Evolutionary conservation across 1,140 invertebrate species (phyloP), one percentile per base, ranked within the genome.

Genomic region (Microplitis demolitor): DNA sequence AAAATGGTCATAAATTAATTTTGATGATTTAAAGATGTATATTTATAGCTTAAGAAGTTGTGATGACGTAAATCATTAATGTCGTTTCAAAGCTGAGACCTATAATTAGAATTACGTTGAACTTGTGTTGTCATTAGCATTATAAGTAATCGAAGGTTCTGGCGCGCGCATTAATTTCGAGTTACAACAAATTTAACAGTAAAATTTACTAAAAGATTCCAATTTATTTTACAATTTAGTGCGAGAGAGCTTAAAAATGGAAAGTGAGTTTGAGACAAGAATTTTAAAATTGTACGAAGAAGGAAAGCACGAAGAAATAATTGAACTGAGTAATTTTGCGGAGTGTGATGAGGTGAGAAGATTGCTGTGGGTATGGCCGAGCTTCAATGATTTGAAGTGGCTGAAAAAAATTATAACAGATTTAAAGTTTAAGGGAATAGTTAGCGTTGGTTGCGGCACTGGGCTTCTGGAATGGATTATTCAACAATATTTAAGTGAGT

Each of bases 301-400:
- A 37, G 53, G 78, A 37, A 79, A 82, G 2, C 85, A 83, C 83
- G 13, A 56, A 50, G 76, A 82, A 58, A 80, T 86, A 8, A 66
- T 77, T 39, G 33, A 74, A 66, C 73, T 85, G 34, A 69, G 78
- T 54, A 74, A 68, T 11, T 74, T 62, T 35, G 66, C 34, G 16
- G 73, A 79, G 4, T 70, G 77, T 69, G n/a, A 60, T 4, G 71
- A 78, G 34, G 77, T 74, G 53, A 82, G 83, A 6, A 89, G 86
- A 78, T 75, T 91, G 31, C 81, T 90, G n/a, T 91, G 91, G 91
- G 83, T 89, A 13, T 86, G 90, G 85, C 91, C 90, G 1, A 88
- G 84, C 34, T 74, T 86, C 35, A 76, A 80, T 35, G 87, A 90
- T 76, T 79, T 91, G 35, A 31, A 76, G 76, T 88, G 84, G 83